These are phyloP conservation scores for Carposina sasakii DNA, from an alignment of 1,140 invertebrate genomes.

Conservation along the genomic window DNA sequence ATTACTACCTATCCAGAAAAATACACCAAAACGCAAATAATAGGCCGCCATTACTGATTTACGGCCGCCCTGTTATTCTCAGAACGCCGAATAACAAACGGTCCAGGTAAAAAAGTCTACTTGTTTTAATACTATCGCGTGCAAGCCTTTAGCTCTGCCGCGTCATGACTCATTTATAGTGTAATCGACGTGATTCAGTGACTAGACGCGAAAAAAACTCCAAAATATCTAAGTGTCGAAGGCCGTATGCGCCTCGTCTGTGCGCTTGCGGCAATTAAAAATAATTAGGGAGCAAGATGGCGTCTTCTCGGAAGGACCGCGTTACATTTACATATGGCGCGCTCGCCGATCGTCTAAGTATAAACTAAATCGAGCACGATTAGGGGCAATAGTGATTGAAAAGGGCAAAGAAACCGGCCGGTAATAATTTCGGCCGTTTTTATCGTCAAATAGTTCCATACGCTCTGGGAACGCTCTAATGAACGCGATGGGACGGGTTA, in stretches of 20 bases:
- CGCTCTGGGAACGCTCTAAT: too few species aligned
- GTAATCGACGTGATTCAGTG: conserved; percentile 44
- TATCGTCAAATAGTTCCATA: conserved; percentile 19
- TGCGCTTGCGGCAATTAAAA: conserved; percentile 66
- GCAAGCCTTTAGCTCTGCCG: conserved; percentile 20
- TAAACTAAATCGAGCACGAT: conserved; percentile 51
- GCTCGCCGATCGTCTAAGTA: too few species aligned
- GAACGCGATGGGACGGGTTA: too few species aligned
- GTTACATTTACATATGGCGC: conserved; percentile 61
- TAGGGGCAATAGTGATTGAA: conserved; percentile 66
- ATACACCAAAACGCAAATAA: conserved; percentile 49
- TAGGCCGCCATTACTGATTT: conserved; percentile 57
- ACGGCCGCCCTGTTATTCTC: conserved; percentile 40
- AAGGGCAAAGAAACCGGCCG: conserved; percentile 50
- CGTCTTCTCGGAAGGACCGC: conserved; percentile 59
- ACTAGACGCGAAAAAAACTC: conserved; percentile 66
- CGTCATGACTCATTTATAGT: conserved; percentile 49
- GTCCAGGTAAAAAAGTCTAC: conserved; percentile 41
- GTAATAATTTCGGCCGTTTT: conserved; percentile 32
- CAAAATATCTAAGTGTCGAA: conserved; percentile 54
- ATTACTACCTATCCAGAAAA: conserved; percentile 46
- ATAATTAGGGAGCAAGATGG: conserved; percentile 65
- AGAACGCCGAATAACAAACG: conserved; percentile 25
- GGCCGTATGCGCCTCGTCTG: conserved; percentile 47
- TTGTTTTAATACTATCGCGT: conserved; percentile 41